phyloP scores from a whole-genome alignment of 2,113 vertebrate species.

The Cyprinodon brontotheroides region DNA sequence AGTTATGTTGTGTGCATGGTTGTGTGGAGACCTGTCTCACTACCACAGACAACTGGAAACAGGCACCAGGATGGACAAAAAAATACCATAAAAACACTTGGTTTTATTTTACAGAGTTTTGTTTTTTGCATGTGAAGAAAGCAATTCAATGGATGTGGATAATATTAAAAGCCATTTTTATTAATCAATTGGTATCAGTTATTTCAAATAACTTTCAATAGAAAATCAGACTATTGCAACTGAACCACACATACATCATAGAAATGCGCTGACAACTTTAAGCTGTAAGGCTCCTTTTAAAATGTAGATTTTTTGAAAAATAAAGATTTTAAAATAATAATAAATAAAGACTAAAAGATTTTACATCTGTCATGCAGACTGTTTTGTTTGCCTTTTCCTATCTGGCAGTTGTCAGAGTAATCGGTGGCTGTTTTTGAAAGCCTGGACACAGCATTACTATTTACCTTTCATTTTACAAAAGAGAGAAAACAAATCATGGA shows the following conservation, averaged over 20 bases:
- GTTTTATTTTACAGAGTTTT: too few species aligned
- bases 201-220: neutral
- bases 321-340: neutral
- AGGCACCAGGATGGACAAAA: too few species aligned
- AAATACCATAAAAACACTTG: too few species aligned
- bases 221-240: neutral
- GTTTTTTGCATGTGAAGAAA: too few species aligned
- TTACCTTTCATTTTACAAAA: slow-evolving; percentile 4
- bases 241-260: neutral
- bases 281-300: neutral
- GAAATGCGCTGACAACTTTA: neutral
- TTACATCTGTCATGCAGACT: neutral
- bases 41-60: too few species aligned
- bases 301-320: neutral
- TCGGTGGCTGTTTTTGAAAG: slow-evolving; percentile 1
- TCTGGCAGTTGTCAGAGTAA: neutral
- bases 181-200: neutral
- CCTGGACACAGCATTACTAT: neutral
- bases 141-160: too few species aligned
- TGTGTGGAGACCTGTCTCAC: too few species aligned
- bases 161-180: neutral
- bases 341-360: neutral
- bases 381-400: neutral
- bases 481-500: slow-evolving; percentile 13
- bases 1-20: too few species aligned